Percentiles rank a stretch among this genome's conserved stretches.
Evolutionary conservation across 2,797 vertebrate genomes (phyloP).

Genomic region (Chelmon rostratus): DNA sequence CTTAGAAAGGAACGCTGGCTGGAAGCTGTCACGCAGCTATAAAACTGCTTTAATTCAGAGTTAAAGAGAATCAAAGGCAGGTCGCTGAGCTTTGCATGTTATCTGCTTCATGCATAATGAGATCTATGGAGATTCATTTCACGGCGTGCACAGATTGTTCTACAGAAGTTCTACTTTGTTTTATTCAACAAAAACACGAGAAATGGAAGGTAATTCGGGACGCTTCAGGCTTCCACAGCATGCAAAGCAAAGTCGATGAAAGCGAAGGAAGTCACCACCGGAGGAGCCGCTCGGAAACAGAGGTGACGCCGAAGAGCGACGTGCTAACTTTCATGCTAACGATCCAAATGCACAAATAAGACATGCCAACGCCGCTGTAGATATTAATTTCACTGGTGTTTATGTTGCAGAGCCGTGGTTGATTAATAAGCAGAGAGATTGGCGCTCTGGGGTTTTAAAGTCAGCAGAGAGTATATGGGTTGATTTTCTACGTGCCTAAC

Average conservation of each 20-base stretch:
- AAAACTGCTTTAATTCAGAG: not conserved
- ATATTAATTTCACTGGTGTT: slow-evolving; percentile 71
- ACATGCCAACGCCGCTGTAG: slow-evolving; percentile 54
- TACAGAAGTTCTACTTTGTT: not conserved
- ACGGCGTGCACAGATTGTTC: not conserved
- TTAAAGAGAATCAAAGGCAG: not conserved
- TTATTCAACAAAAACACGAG: not conserved
- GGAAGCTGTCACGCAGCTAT: not conserved
- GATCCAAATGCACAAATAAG: slow-evolving; percentile 40
- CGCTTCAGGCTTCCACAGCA: not conserved
- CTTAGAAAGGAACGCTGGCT: not conserved
- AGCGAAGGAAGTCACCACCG: not conserved
- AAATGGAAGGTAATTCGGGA: not conserved
- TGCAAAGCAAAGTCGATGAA: not conserved
- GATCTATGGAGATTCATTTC: not conserved
- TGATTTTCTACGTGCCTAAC: slow-evolving; percentile 69
- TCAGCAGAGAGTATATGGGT: slow-evolving; percentile 64
- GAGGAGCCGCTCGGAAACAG: not conserved
- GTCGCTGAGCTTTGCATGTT: not conserved
- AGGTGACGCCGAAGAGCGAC: slow-evolving; percentile 32
- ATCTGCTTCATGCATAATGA: not conserved
- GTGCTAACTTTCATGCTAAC: slow-evolving; percentile 55
- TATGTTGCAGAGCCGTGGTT: slow-evolving; percentile 56
- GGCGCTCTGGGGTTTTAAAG: slow-evolving; percentile 48
- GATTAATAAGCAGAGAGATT: slow-evolving; percentile 70